Evolutionary conservation across 2,888 invertebrate genomes (phyloP).

Genomic region (Ectropis crepuscularia): DNA sequence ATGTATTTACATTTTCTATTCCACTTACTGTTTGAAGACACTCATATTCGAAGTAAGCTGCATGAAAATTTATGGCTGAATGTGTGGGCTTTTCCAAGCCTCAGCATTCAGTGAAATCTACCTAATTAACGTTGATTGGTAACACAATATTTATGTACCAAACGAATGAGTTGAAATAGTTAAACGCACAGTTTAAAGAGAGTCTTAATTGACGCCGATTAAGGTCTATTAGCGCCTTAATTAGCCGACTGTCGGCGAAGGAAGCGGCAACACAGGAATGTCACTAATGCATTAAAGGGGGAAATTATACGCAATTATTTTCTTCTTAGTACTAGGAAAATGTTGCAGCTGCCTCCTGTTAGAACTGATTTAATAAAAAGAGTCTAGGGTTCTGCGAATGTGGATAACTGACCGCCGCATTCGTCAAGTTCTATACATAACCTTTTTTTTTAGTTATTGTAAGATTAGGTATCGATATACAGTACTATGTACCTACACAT

Average conservation of each 20-base stretch:
- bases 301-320: constrained; percentile 31
- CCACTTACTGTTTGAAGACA: no score
- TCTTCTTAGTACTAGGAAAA: constrained; percentile 19
- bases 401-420: no score
- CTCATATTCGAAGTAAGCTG: no score
- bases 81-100: no score
- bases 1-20: no score
- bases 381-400: not conserved
- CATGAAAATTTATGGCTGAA: no score
- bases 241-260: constrained; percentile 53
- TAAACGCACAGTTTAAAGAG: constrained; percentile 45
- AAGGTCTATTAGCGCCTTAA: constrained; percentile 63
- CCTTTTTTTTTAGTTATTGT: no score
- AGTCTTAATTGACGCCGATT: constrained; percentile 58
- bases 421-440: no score
- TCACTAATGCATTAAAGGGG: constrained; percentile 40
- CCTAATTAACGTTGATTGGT: no score
- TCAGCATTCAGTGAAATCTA: no score
- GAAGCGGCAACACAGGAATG: constrained; percentile 50
- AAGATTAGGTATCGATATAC: no score
- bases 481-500: no score
- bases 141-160: not conserved
- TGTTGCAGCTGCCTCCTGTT: not conserved
- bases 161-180: constrained; percentile 39
- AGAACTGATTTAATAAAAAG: not conserved